These are phyloP conservation scores for Plodia interpunctella DNA, from an alignment of 1,140 invertebrate species.

Conservation along the genomic window DNA sequence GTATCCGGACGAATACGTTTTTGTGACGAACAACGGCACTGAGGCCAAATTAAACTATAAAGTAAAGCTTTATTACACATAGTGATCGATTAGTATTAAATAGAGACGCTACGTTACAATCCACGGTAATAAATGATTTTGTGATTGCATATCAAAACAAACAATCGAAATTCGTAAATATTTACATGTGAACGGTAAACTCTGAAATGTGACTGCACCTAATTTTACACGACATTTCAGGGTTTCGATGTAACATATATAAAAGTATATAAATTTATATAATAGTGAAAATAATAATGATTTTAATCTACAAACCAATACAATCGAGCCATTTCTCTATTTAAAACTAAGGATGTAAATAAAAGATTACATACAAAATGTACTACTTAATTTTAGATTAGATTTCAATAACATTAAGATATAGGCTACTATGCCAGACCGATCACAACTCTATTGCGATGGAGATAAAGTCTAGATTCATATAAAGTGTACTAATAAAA, in stretches of 20 bases:
- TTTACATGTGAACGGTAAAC: too few species aligned
- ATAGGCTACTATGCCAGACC: not conserved
- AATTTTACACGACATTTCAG: too few species aligned
- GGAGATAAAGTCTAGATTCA: constrained; percentile 6
- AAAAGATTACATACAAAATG: not conserved
- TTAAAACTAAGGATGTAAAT: not conserved
- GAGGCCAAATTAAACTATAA: constrained; percentile 8
- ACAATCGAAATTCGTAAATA: too few species aligned
- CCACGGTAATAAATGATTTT: too few species aligned
- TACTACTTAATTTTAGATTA: not conserved
- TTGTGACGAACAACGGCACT: constrained; percentile 25
- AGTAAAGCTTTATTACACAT: constrained; percentile 17
- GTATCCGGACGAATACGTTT: constrained; percentile 9
- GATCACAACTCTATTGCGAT: not conserved
- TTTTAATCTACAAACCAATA: not conserved
- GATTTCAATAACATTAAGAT: not conserved
- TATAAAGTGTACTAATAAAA: not conserved
- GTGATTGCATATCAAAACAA: too few species aligned
- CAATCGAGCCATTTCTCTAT: not conserved
- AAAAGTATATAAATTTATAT: too few species aligned
- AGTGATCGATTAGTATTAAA: constrained; percentile 1
- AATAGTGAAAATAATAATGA: not conserved
- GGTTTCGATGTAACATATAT: too few species aligned
- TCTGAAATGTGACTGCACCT: too few species aligned
- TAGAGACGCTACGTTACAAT: not conserved